Conservation (phyloP, 2,113 vertebrate genomes). For the Mormyrus iriodes region DNA sequence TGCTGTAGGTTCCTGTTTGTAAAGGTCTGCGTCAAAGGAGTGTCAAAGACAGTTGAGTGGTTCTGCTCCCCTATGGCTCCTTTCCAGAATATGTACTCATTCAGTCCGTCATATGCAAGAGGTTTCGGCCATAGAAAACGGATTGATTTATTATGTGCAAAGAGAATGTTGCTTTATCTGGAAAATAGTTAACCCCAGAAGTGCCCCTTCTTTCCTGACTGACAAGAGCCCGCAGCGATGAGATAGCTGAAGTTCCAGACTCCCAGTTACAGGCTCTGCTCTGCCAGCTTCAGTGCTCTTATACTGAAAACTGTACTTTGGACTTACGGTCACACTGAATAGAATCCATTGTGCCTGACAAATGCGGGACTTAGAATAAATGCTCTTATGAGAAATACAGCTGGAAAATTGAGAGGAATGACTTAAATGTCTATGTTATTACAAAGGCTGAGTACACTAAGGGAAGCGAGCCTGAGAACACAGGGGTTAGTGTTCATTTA, state of each 20-base stretch:
- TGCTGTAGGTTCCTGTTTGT: not conserved
- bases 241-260: not conserved
- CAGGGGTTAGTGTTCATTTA: conserved; percentile 4
- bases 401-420: not conserved
- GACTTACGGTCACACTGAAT: not conserved
- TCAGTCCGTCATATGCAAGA: not conserved
- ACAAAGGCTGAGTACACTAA: not conserved
- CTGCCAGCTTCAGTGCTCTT: not conserved
- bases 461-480: not conserved
- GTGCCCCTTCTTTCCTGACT: not conserved
- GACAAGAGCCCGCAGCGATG: not conserved
- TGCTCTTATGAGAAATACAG: conserved; percentile 5
- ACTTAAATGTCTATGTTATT: conserved; percentile 5
- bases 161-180: not conserved
- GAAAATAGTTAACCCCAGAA: not conserved
- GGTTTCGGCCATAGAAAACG: not conserved
- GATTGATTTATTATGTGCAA: not conserved
- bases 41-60: not conserved
- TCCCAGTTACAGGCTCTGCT: not conserved
- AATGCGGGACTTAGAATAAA: not conserved
- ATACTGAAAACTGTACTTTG: conserved; percentile 1
- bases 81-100: not conserved
- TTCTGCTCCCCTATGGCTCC: not conserved
- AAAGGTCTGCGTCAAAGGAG: not conserved
- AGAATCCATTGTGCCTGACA: not conserved